Evolutionary conservation across 2,797 vertebrate genomes (phyloP).

Genomic region (Carcharodon carcharias): DNA sequence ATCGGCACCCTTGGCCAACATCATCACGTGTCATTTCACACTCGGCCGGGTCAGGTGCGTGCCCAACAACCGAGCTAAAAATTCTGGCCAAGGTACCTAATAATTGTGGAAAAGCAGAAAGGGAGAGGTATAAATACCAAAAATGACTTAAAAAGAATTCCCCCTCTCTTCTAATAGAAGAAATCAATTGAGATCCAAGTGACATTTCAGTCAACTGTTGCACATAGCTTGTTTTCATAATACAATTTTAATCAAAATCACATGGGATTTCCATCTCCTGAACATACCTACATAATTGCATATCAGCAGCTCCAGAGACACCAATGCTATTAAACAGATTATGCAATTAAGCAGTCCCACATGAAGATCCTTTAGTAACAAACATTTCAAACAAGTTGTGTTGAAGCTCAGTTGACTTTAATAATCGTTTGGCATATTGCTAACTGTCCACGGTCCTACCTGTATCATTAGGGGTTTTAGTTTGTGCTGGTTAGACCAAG

Average conservation of each 20-base stretch:
- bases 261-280: conserved; percentile 20
- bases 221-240: conserved; percentile 32
- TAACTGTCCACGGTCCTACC: background rate
- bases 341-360: conserved; percentile 30
- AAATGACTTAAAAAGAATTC: background rate
- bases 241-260: conserved; percentile 12
- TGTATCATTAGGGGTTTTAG: background rate
- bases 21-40: too few relatives aligned
- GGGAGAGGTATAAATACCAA: background rate
- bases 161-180: background rate
- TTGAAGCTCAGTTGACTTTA: conserved; percentile 8
- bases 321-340: conserved; percentile 34
- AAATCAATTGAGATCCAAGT: background rate
- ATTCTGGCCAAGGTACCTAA: too few relatives aligned
- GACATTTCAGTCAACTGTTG: conserved; percentile 25
- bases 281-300: conserved; percentile 23
- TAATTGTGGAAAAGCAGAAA: too few relatives aligned
- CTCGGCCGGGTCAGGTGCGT: too few relatives aligned
- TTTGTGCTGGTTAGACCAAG: background rate
- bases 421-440: conserved; percentile 22
- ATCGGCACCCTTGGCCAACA: too few relatives aligned
- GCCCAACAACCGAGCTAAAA: too few relatives aligned
- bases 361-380: conserved; percentile 25
- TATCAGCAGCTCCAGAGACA: conserved; percentile 7
- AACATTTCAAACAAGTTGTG: conserved; percentile 15